Percentiles rank a stretch among this genome's conserved stretches.
phyloP scores from a whole-genome alignment of 2,888 invertebrate species.

The Shargacucullia verbasci region DNA sequence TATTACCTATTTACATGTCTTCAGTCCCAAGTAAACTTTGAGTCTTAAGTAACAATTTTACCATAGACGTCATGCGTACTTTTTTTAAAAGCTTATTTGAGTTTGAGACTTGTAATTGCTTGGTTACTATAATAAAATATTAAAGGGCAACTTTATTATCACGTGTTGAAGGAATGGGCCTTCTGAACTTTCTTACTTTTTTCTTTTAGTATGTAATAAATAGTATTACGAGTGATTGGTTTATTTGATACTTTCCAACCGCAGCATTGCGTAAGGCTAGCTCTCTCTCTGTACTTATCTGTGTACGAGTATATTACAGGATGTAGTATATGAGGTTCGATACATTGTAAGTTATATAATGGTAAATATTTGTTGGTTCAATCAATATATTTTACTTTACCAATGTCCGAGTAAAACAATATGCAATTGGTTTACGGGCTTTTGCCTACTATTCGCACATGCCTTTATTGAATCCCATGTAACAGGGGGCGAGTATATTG shows the following conservation, averaged over 20 bases:
- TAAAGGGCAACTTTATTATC: no score
- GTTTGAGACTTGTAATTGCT: no score
- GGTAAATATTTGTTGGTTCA: neutral
- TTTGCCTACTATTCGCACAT: no score
- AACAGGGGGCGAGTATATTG: no score
- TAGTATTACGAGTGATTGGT: slow-evolving; percentile 8
- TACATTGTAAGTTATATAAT: slow-evolving; percentile 8
- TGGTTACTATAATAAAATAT: no score
- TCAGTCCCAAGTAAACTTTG: no score
- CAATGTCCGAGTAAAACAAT: neutral
- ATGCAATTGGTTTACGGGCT: no score
- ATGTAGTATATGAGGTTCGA: slow-evolving; percentile 1
- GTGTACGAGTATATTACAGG: slow-evolving; percentile 9
- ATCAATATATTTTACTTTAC: slow-evolving; percentile 6
- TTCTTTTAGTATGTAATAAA: slow-evolving; percentile 4
- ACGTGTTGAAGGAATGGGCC: neutral
- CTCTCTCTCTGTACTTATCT: neutral
- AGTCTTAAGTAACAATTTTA: no score
- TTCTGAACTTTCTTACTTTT: neutral
- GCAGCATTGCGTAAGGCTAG: slow-evolving; percentile 8
- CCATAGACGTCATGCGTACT: no score
- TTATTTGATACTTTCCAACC: slow-evolving; percentile 11
- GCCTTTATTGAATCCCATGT: no score
- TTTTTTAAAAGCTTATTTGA: no score
- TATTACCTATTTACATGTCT: no score